Base-by-base conservation (phyloP, 2,888 invertebrate genomes). In the Dorcus hopei region DNA sequence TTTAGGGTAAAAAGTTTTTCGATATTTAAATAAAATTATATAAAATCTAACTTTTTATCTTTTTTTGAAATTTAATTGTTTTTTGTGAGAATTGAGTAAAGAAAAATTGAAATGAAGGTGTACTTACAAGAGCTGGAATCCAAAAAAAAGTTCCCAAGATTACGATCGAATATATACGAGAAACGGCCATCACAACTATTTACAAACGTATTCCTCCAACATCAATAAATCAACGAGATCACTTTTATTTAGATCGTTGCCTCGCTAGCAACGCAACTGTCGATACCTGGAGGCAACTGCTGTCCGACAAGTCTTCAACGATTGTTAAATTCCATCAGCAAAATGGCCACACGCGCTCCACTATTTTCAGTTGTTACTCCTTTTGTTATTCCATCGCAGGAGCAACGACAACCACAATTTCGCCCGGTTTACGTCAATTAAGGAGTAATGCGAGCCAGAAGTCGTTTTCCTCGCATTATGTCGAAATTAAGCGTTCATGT, bases 291-390 rank as follows among this genome's bases (percentile, higher is more conserved):
- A 45, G 9, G 45, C 19, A 11, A 45, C 45, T 45, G 45, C 14
- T 45, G 45, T 11, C 14, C 9, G 7, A 45, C 45, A 45, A 45
- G 45, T 45, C 45, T 45, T 45, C 42, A 45, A 45, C 45, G 45
- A 45, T 45, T 45, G 45, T 45, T 45, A 45, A 45, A 45, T 45
- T 45, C 45, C 9, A 45, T 45, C 45, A 45, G 14, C 45, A 45
- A 45, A 45, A 45, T 19, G 45, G 45, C 45, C 45, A 45, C 45
- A 45, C 45, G 14, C 45, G 45, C 23, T 45, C 14, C 14, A 45
- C 45, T n/a, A 45, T n/a, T 65, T 33, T 33, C 26, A 33, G 26
- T 33, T 33, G 26, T 33, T 33, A 33, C 26, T 33, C 26, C 26
- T 33, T 33, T 33, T 33, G 7, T 33, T 33, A 33, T 33, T 33